Conservation (phyloP, 2,113 vertebrate genomes). For the Lampris megalopsis region DNA sequence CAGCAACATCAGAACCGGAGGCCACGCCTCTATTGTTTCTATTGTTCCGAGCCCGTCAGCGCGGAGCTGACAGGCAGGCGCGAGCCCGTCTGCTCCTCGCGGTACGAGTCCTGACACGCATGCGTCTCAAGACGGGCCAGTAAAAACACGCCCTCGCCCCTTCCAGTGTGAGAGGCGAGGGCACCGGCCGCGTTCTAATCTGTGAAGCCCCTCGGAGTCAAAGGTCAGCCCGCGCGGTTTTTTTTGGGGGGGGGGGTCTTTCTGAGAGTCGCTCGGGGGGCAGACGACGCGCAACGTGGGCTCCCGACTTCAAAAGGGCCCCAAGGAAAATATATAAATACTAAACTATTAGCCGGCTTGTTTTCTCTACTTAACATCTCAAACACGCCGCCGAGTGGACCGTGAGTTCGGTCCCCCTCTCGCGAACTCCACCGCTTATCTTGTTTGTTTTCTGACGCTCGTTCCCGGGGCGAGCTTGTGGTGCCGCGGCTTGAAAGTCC, state of each 20-base stretch:
- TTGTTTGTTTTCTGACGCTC: constrained; percentile 68
- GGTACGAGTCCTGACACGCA: too few relatives aligned
- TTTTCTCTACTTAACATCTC: constrained; percentile 84
- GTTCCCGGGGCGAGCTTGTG: constrained; percentile 50
- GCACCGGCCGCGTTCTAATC: background rate
- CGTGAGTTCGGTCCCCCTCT: constrained; percentile 69
- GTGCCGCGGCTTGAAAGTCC: constrained; percentile 62
- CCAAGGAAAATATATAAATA: constrained; percentile 83
- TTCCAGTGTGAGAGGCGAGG: too few relatives aligned
- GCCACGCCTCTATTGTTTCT: too few relatives aligned
- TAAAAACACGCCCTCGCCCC: too few relatives aligned
- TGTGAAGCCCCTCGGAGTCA: constrained; percentile 29
- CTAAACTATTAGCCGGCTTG: constrained; percentile 80
- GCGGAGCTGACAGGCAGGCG: too few relatives aligned
- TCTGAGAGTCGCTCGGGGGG: constrained; percentile 53
- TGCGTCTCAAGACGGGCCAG: too few relatives aligned
- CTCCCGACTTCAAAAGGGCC: constrained; percentile 75
- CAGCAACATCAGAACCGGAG: too few relatives aligned
- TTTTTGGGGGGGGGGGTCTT: constrained; percentile 36
- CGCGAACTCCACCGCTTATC: constrained; percentile 54
- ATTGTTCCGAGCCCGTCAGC: too few relatives aligned
- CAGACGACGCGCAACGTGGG: constrained; percentile 54
- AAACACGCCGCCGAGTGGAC: constrained; percentile 71
- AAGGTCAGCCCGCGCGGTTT: constrained; percentile 56
- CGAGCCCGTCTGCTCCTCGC: too few relatives aligned